phyloP scores from a whole-genome alignment of 2,888 invertebrate species.

The Rambutsinella grinnellia region DNA sequence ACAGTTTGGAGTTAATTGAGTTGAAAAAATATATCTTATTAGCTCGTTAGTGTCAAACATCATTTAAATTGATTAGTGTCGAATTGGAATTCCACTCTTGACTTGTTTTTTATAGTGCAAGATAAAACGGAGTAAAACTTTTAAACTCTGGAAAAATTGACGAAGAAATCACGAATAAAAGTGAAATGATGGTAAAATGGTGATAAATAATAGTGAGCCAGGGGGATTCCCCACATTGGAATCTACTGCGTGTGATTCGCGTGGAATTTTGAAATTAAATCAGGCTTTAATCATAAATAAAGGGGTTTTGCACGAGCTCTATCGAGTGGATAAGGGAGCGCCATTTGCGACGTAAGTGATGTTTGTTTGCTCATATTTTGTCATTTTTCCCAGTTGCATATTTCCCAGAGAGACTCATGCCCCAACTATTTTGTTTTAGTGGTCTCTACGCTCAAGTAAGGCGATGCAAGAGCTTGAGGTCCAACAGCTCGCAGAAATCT shows the following conservation, averaged over 20 bases:
- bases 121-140: background rate
- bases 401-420: background rate
- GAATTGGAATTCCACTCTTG: too few relatives aligned
- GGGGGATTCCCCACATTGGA: slow-evolving; percentile 47
- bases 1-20: background rate
- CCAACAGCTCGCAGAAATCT: slow-evolving; percentile 67
- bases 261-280: slow-evolving; percentile 57
- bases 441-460: slow-evolving; percentile 74
- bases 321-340: slow-evolving; percentile 56
- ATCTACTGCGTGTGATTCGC: slow-evolving; percentile 49
- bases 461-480: slow-evolving; percentile 70
- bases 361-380: too few relatives aligned
- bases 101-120: too few relatives aligned
- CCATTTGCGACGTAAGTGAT: slow-evolving; percentile 59
- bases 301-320: slow-evolving; percentile 42
- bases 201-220: slow-evolving; percentile 48
- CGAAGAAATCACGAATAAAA: background rate
- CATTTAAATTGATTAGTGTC: too few relatives aligned
- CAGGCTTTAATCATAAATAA: slow-evolving; percentile 54
- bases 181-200: slow-evolving; percentile 47
- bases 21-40: slow-evolving; percentile 5
- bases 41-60: slow-evolving; percentile 22
- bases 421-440: slow-evolving; percentile 68
- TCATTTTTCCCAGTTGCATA: background rate
- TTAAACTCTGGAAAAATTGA: background rate